Evolutionary conservation across 2,797 vertebrate species (phyloP).

Genomic region (Nyctalus aviator): DNA sequence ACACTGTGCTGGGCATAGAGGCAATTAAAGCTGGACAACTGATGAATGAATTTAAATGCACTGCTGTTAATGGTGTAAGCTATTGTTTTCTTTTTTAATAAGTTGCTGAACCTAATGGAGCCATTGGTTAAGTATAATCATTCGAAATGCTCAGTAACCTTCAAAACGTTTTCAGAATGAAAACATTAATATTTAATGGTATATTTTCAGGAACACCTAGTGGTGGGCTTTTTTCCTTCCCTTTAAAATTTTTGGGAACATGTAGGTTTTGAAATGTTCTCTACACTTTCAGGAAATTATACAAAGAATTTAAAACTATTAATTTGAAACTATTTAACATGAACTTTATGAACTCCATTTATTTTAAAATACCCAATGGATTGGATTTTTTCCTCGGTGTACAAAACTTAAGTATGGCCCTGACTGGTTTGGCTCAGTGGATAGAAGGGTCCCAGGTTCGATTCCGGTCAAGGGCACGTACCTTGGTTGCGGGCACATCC

Average conservation of each 20-base stretch:
- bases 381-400: not conserved
- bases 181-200: not conserved
- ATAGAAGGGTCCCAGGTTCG: too few relatives aligned
- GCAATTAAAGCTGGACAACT: not conserved
- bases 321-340: not conserved
- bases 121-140: not conserved
- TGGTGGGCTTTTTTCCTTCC: not conserved
- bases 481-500: too few relatives aligned
- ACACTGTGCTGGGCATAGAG: not conserved
- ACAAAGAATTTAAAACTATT: constrained; percentile 36
- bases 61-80: not conserved
- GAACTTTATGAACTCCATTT: constrained; percentile 25
- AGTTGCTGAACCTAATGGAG: constrained; percentile 15
- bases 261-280: not conserved
- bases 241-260: constrained; percentile 29
- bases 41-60: constrained; percentile 27
- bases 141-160: not conserved
- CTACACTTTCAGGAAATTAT: constrained; percentile 9
- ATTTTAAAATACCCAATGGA: not conserved
- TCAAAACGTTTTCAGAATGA: not conserved
- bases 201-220: constrained; percentile 32
- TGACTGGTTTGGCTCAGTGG: too few relatives aligned
- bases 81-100: constrained; percentile 8
- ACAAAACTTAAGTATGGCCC: not conserved
- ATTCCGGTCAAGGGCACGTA: too few relatives aligned